Evolutionary conservation across 30 jellyfish, hydroid and myxozoan genomes (phyloP), one percentile per base, ranked within the genome.

Genomic region (Hydra vulgaris): DNA sequence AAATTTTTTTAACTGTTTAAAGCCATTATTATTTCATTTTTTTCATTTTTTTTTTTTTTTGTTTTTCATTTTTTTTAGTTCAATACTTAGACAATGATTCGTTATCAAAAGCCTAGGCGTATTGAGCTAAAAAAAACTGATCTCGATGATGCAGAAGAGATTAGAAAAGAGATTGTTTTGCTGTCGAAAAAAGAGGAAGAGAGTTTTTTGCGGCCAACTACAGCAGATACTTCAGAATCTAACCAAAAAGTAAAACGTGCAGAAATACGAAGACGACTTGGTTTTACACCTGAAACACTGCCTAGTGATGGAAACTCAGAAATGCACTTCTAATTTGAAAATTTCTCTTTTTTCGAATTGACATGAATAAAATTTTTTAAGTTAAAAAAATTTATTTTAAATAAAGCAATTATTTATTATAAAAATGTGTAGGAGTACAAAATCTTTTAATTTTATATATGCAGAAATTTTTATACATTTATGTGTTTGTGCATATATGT

Each of bases 61-160:
- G 61, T 40, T 12, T 40, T 3, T 3, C 61, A 40, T 40, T 40
- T 40, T 40, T n/a, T 40, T 40, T 40, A 40, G 61, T 40, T 40
- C 61, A 68, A 74, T 21, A 78, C 0, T 1, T 53, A 78, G 67
- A 52, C 26, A 23, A 92, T 92, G 98, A 72, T 92, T 1, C 95
- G 98, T 0, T 74, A 95, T 53, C 86, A 83, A 24, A 92, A 92
- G 71, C 98, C 98, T 20, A 81, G 96, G 3, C 85, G 98, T 23
- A 84, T 92, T 61, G 98, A 92, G 71, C 80, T 92, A 78, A 86
- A 83, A 76, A 82, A 87, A 84, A 52, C 80, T 61, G 98, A 92
- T 76, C 83, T 87, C n/a, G 95, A 86, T 25, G 95, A 87, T 21
- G 81, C 81, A 21, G 96, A 87, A 71, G 87, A 80, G 27, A 68